Conservation (phyloP, 2,888 invertebrate genomes). For the Proisotoma minuta region DNA sequence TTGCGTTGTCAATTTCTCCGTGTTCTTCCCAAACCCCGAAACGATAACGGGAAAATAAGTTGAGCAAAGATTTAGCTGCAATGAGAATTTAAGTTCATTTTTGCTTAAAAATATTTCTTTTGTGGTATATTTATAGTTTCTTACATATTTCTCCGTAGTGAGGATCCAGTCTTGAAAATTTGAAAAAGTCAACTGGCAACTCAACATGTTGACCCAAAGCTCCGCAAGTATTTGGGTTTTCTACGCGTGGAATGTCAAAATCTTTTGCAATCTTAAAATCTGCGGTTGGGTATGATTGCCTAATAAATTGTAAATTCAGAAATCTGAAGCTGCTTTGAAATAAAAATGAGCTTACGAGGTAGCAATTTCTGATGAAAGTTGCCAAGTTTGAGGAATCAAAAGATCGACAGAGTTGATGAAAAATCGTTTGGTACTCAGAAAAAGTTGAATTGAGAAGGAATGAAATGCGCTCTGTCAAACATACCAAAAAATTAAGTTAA, state of each 20-base stretch:
- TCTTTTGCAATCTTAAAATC: slow-evolving; percentile 35
- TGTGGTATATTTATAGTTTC: not conserved
- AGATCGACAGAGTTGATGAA: slow-evolving; percentile 38
- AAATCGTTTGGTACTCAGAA: slow-evolving; percentile 31
- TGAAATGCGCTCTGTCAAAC: slow-evolving; percentile 26
- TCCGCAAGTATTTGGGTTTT: slow-evolving; percentile 42
- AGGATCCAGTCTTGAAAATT: slow-evolving; percentile 2
- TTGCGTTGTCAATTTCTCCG: slow-evolving; percentile 32
- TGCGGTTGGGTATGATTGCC: slow-evolving; percentile 16
- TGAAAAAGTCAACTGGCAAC: slow-evolving; percentile 35
- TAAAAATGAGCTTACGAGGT: slow-evolving; percentile 28
- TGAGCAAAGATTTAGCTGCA: slow-evolving; percentile 32
- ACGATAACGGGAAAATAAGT: slow-evolving; percentile 37
- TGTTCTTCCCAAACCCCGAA: slow-evolving; percentile 44
- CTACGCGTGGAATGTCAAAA: slow-evolving; percentile 28
- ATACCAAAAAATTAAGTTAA: slow-evolving; percentile 4
- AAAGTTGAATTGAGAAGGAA: slow-evolving; percentile 28
- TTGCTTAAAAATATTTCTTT: not conserved
- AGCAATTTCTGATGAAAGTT: slow-evolving; percentile 11
- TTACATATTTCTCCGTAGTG: slow-evolving; percentile 10
- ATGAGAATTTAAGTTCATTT: not conserved
- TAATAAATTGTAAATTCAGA: not conserved
- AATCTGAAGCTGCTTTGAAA: not conserved
- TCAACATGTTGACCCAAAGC: slow-evolving; percentile 36
- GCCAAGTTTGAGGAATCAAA: slow-evolving; percentile 40